phyloP scores from a whole-genome alignment of 2,888 invertebrate species.

The Rhagonycha lutea region DNA sequence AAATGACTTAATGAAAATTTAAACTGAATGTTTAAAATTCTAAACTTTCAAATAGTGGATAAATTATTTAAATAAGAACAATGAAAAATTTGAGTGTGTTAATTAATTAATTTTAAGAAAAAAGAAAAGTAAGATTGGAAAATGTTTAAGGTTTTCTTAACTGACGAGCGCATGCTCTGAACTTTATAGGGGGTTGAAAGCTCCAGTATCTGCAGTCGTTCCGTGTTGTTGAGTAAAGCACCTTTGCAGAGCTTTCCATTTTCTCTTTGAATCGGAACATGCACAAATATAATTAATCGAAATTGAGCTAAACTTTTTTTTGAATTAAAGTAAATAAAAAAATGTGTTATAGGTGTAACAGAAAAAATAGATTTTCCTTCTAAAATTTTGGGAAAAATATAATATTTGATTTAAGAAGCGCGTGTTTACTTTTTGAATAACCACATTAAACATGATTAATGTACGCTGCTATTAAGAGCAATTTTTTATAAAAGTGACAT shows the following conservation, averaged over 20 bases:
- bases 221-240: conserved; percentile 26
- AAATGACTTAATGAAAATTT: neutral
- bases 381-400: neutral
- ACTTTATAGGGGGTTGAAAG: conserved; percentile 32
- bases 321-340: neutral
- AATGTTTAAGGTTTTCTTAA: conserved; percentile 35
- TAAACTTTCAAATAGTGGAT: neutral
- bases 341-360: neutral
- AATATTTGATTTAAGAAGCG: neutral
- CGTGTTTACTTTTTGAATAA: neutral
- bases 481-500: neutral
- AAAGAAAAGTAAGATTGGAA: conserved; percentile 34
- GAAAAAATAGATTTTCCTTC: neutral
- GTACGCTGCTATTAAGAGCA: neutral
- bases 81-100: neutral
- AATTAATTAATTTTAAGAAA: neutral
- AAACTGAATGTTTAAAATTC: neutral
- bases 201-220: conserved; percentile 37
- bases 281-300: neutral
- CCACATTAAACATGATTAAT: neutral
- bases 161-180: conserved; percentile 32
- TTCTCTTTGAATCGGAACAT: conserved; percentile 21
- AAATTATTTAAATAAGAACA: neutral
- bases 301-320: neutral
- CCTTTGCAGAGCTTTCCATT: conserved; percentile 14